Conservation (phyloP, 1,140 invertebrate genomes). For the Brachionus sp. region DNA sequence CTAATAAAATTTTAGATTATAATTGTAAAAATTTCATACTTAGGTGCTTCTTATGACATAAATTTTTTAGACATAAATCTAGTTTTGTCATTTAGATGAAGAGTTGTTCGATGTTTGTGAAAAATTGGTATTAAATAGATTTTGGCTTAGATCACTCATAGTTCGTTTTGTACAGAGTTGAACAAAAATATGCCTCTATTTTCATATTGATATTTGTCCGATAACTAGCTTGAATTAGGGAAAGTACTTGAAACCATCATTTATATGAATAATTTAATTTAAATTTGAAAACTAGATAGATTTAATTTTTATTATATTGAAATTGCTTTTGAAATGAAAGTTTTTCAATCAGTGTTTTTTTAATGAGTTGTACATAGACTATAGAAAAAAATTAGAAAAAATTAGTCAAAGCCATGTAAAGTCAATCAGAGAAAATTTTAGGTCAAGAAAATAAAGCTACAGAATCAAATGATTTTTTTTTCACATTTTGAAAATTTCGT, state of each 20-base stretch:
- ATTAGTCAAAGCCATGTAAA: conserved; percentile 16
- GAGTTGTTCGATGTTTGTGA: not conserved
- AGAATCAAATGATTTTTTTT: not conserved
- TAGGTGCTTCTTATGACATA: not conserved
- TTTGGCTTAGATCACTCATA: not conserved
- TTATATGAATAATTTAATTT: conserved; percentile 7
- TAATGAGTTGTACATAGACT: not conserved
- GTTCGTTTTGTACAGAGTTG: no score
- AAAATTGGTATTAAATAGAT: not conserved
- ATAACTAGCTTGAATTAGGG: not conserved
- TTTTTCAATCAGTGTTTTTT: conserved; percentile 10
- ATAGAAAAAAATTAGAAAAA: not conserved
- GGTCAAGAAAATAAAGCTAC: not conserved
- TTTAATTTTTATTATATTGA: not conserved
- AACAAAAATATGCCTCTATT: not conserved
- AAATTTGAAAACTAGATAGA: not conserved
- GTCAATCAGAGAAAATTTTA: conserved; percentile 6
- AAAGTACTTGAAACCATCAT: not conserved
- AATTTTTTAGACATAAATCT: not conserved
- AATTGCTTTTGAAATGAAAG: not conserved
- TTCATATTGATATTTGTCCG: not conserved
- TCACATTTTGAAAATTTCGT: not conserved
- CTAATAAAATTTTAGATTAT: no score
- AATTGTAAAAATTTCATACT: not conserved
- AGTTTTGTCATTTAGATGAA: not conserved